Conservation (phyloP, 2,113 vertebrate genomes). For the Petromus typicus region DNA sequence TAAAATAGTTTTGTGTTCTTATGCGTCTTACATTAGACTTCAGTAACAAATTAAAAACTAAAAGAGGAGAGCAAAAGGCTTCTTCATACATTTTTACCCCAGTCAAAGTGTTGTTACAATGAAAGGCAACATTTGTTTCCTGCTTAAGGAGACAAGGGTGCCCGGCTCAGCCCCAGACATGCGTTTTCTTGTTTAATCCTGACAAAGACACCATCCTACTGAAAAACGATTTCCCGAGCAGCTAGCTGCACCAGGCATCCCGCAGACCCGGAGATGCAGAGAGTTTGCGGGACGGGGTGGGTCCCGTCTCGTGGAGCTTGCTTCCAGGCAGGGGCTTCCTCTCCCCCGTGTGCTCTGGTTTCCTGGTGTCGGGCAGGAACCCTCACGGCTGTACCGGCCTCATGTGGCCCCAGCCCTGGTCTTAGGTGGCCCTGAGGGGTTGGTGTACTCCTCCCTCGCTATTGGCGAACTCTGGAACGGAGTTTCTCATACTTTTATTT, state of each 20-base stretch:
- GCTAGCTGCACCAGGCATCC: background rate
- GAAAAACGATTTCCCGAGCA: background rate
- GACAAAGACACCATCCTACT: background rate
- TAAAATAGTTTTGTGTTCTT: background rate
- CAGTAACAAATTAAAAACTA: background rate
- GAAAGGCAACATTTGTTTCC: background rate
- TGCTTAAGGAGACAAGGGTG: background rate
- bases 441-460: accelerated
- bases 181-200: slow-evolving; percentile 19
- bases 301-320: background rate
- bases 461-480: background rate
- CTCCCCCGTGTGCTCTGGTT: accelerated
- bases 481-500: background rate
- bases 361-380: background rate
- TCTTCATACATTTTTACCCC: background rate
- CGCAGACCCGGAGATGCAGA: background rate
- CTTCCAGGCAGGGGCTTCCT: too few relatives aligned
- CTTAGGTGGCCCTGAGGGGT: accelerated
- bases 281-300: background rate
- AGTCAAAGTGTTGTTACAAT: background rate
- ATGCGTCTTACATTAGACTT: background rate
- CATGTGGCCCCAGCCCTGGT: background rate
- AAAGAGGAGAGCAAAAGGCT: background rate
- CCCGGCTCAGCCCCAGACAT: background rate
- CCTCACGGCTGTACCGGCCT: background rate